These are phyloP conservation scores for Conistra vaccinii DNA, from an alignment of 2,888 invertebrate species.

Conservation along the genomic window DNA sequence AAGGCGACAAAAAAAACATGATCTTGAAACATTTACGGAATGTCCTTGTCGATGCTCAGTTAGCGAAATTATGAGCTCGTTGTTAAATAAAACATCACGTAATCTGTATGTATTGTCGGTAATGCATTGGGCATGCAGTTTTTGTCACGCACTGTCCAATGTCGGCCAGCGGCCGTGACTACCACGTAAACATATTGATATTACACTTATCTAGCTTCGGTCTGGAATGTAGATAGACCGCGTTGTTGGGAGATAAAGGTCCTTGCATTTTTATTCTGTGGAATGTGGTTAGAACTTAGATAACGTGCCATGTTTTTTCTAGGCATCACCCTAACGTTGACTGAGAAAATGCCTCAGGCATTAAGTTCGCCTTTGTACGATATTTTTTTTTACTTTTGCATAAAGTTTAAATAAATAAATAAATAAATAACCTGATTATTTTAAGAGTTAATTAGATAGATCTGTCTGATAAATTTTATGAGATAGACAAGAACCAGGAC, in stretches of 20 bases:
- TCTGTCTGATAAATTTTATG: not conserved
- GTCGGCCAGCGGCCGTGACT: slow-evolving; percentile 59
- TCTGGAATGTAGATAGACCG: slow-evolving; percentile 53
- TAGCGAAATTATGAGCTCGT: slow-evolving; percentile 47
- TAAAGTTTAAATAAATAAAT: too few species aligned
- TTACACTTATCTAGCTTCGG: slow-evolving; percentile 30
- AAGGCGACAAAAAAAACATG: slow-evolving; percentile 30
- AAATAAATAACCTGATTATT: too few species aligned
- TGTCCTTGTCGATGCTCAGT: slow-evolving; percentile 49
- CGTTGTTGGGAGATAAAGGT: slow-evolving; percentile 30
- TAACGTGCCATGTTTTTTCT: not conserved
- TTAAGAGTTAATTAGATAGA: not conserved
- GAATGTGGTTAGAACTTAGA: slow-evolving; percentile 22
- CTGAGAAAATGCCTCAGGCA: too few species aligned
- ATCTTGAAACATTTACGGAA: slow-evolving; percentile 53
- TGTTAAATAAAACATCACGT: slow-evolving; percentile 70
- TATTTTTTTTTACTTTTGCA: too few species aligned
- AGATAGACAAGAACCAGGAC: not conserved
- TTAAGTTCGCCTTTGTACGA: too few species aligned
- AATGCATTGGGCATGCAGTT: slow-evolving; percentile 61
- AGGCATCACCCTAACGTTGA: too few species aligned
- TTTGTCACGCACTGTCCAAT: slow-evolving; percentile 69
- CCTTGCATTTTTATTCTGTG: not conserved
- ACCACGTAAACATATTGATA: slow-evolving; percentile 32
- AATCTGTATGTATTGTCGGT: slow-evolving; percentile 36